Percentiles rank a stretch among this genome's conserved stretches.
Evolutionary conservation across 2,797 vertebrate genomes (phyloP).

Genomic region (Hydrolagus colliei): DNA sequence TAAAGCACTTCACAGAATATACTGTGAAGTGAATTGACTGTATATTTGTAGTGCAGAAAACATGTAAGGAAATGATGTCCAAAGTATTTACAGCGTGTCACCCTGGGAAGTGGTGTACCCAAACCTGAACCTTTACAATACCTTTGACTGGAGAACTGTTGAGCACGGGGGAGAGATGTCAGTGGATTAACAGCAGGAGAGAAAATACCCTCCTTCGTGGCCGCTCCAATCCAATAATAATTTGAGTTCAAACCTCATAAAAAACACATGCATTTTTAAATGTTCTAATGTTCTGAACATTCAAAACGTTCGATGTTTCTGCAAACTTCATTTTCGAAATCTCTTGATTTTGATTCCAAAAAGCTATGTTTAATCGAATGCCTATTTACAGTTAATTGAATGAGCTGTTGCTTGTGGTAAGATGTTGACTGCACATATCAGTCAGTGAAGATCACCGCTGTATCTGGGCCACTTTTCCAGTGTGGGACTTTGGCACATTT

Average conservation of each 20-base stretch:
- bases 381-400: background rate
- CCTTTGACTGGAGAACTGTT: background rate
- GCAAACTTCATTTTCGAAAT: too few species aligned
- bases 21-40: too few species aligned
- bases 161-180: background rate
- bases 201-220: background rate
- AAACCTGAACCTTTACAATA: background rate
- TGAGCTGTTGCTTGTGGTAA: background rate
- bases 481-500: background rate
- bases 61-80: background rate
- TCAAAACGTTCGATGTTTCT: too few species aligned
- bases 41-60: too few species aligned
- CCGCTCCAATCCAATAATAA: too few species aligned
- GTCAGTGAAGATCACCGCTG: background rate
- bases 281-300: too few species aligned
- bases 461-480: too few species aligned
- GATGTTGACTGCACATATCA: background rate
- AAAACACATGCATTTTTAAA: too few species aligned
- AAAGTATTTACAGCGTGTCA: slow-evolving; percentile 42
- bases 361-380: too few species aligned
- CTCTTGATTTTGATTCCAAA: too few species aligned
- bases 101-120: slow-evolving; percentile 24
- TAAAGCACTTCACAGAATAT: too few species aligned
- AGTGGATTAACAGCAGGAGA: background rate
- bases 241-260: too few species aligned